Conservation (phyloP, 2,888 invertebrate species). For the Perithous albicinctus region DNA sequence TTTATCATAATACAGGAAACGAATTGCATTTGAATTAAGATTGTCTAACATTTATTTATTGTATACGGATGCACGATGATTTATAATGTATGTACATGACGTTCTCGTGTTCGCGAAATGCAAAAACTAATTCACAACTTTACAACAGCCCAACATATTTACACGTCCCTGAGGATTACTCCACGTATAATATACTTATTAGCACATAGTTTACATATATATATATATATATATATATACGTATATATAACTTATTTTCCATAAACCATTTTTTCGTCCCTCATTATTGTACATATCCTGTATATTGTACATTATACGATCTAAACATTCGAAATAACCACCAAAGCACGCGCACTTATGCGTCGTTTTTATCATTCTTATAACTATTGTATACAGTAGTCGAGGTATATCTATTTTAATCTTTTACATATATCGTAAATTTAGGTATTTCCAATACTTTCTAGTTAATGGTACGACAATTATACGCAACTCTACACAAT, state of each 20-base stretch:
- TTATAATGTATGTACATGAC: conserved; percentile 78
- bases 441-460: conserved; percentile 24
- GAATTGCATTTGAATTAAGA: conserved; percentile 56
- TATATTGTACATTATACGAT: conserved; percentile 35
- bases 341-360: conserved; percentile 28
- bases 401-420: conserved; percentile 35
- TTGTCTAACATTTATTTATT: conserved; percentile 79
- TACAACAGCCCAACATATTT: conserved; percentile 78
- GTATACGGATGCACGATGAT: conserved; percentile 75
- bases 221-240: conserved; percentile 25
- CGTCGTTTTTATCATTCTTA: no score
- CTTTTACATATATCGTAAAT: conserved; percentile 32
- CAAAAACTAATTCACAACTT: conserved; percentile 77
- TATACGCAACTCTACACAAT: conserved; percentile 45
- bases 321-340: conserved; percentile 71
- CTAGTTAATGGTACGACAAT: conserved; percentile 43
- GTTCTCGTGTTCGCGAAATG: conserved; percentile 75
- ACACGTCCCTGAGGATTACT: conserved; percentile 80
- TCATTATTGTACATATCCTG: conserved; percentile 74
- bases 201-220: conserved; percentile 50
- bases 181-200: conserved; percentile 66
- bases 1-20: neutral
- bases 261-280: conserved; percentile 20
- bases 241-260: neutral
- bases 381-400: conserved; percentile 39